Evolutionary conservation across 2,113 vertebrate species (phyloP).

Genomic region (Indri indri): DNA sequence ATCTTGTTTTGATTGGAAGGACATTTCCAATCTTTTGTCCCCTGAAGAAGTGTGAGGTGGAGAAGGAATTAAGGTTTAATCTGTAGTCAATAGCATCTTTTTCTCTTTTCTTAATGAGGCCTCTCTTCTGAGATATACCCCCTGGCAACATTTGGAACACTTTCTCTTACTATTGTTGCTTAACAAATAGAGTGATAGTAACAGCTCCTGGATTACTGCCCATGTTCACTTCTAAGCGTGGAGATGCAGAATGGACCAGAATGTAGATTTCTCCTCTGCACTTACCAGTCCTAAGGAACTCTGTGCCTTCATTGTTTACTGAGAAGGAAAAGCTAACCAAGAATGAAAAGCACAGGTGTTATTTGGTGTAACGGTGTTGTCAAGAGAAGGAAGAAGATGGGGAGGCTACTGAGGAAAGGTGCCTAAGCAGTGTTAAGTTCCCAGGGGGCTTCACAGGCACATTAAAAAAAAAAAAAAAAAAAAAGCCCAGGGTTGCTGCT

Average conservation of each 20-base stretch:
- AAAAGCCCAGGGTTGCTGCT: neutral
- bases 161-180: neutral
- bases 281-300: neutral
- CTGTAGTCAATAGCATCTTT: neutral
- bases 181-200: neutral
- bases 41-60: conserved; percentile 44
- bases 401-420: neutral
- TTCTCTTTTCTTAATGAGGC: neutral
- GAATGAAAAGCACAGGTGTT: neutral
- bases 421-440: neutral
- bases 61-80: conserved; percentile 61
- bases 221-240: neutral
- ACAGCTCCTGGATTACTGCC: neutral
- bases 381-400: neutral
- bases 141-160: neutral
- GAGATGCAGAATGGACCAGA: neutral
- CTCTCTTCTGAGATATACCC: neutral
- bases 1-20: conserved; percentile 54
- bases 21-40: conserved; percentile 58
- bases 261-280: neutral
- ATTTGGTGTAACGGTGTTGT: neutral
- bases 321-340: neutral
- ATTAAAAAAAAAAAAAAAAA: neutral
- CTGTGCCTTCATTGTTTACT: neutral
- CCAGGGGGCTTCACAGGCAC: neutral